Base-by-base conservation (phyloP, 1,140 invertebrate species). In the Hydropsyche tenuis region DNA sequence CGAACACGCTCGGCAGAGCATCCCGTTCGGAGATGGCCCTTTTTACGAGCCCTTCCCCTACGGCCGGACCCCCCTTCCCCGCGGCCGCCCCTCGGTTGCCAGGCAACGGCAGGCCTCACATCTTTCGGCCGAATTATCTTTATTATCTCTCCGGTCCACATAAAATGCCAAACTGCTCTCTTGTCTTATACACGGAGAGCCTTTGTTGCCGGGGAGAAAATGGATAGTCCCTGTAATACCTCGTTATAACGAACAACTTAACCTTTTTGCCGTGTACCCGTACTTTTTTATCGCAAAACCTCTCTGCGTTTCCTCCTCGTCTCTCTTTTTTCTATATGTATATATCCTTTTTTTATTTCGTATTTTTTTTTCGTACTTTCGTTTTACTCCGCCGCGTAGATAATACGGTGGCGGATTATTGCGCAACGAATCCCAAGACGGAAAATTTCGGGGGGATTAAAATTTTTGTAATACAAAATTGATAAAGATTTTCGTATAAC, bases 61-160 rank as follows among this genome's bases (percentile, higher is more conserved):
- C 12, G 63, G 60, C 20, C 18, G 66, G 18, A 18, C 66, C 66
- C 5, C 43, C 66, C 23, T 45, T 4, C 25, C 68, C 48, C 27
- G 18, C 23, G 23, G 27, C 27, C 20, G 5, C 20, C 20, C 18
- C 12, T 14, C 5, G 9, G 68, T 70, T 70, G 68, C 68, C 42
- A 37, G 48, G 68, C 68, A 56, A 70, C 68, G 48, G 68, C 68
- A 42, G 68, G 68, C 68, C 68, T 70, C 68, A 70, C 68, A 70
- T 37, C 68, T 56, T 56, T 56, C 48, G 68, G 25, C 48, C 68
- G 68, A 70, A 70, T 70, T 70, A 70, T 70, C 68, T 70, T 70
- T 70, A 70, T 70, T 70, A 70, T 70, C 68, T 70, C 68, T 70
- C 68, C 68, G 68, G 68, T 70, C 68, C 68, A 70, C 68, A 70